Evolutionary conservation across 92 coral and sea anemone genomes (phyloP).

Genomic region (Parazoanthus swiftii): DNA sequence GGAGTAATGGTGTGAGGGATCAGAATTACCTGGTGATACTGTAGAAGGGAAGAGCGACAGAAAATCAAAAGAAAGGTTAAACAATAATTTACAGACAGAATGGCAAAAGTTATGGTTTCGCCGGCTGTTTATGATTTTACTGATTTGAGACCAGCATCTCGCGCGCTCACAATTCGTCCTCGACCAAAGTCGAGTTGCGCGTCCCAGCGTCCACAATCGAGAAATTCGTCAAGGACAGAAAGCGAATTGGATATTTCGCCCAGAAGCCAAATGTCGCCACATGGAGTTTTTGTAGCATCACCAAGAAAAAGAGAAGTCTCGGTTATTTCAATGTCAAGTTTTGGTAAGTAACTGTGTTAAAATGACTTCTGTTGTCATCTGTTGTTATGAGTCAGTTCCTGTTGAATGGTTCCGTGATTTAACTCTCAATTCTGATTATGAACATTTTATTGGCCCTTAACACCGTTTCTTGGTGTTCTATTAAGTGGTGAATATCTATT

Average conservation of each 20-base stretch:
- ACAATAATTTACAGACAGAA: slow-evolving; percentile 13
- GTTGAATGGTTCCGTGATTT: neutral
- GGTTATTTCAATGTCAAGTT: slow-evolving; percentile 54
- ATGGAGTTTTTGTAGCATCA: slow-evolving; percentile 36
- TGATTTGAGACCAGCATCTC: slow-evolving; percentile 79
- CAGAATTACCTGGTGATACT: neutral
- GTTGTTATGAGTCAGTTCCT: slow-evolving; percentile 10
- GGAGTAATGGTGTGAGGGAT: neutral
- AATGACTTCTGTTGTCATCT: neutral
- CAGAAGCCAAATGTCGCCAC: slow-evolving; percentile 47
- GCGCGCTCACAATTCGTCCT: slow-evolving; percentile 71
- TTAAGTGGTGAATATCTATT: neutral
- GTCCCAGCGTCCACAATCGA: slow-evolving; percentile 65
- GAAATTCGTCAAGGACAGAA: slow-evolving; percentile 53
- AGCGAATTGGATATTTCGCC: slow-evolving; percentile 58
- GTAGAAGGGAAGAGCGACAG: neutral
- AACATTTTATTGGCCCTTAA: neutral
- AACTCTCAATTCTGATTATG: slow-evolving; percentile 12
- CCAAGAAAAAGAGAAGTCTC: slow-evolving; percentile 68
- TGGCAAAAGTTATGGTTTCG: slow-evolving; percentile 85
- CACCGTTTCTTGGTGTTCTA: neutral
- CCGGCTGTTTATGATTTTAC: slow-evolving; percentile 77
- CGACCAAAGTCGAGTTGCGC: slow-evolving; percentile 68
- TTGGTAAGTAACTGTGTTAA: slow-evolving; percentile 58
- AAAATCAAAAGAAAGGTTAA: neutral